A percentile compares a stretch with the other conserved stretches of the same genome.
Conservation (phyloP, 2,113 vertebrate genomes). For the Grammomys dolichurus region DNA sequence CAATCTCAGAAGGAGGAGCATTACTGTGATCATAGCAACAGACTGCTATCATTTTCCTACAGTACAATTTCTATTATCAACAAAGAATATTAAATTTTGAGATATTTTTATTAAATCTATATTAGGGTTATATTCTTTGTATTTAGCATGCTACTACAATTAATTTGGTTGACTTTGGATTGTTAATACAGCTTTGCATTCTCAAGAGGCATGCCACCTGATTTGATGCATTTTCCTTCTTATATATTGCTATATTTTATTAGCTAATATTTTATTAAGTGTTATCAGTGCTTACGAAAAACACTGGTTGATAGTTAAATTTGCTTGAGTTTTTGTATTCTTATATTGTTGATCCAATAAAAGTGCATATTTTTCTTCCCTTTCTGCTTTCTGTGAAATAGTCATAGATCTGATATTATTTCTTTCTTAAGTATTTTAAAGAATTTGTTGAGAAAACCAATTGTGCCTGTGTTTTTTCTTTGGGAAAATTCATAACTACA, state of each 20-base stretch:
- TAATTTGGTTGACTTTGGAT: background rate
- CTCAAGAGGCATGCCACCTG: background rate
- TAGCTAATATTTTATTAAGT: background rate
- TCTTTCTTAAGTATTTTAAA: background rate
- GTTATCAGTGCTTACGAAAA: background rate
- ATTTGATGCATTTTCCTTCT: background rate
- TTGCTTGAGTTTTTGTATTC: constrained; percentile 1
- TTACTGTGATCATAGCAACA: background rate
- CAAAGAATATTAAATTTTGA: constrained; percentile 13
- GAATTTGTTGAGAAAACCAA: constrained; percentile 1
- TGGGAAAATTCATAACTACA: background rate
- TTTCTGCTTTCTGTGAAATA: background rate
- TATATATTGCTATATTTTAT: background rate
- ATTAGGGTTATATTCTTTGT: background rate
- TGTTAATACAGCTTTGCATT: background rate
- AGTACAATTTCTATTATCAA: background rate
- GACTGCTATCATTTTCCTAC: background rate
- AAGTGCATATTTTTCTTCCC: background rate
- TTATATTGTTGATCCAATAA: background rate
- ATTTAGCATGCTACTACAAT: background rate
- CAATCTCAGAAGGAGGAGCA: background rate
- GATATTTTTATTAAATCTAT: background rate
- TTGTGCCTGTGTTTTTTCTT: background rate
- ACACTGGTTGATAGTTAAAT: background rate
- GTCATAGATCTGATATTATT: background rate